A percentile compares a stretch with the other conserved stretches of the same genome.
These are phyloP conservation scores for Caenorhabditis virilis DNA, from an alignment of 2,888 invertebrate species.

Conservation along the genomic window DNA sequence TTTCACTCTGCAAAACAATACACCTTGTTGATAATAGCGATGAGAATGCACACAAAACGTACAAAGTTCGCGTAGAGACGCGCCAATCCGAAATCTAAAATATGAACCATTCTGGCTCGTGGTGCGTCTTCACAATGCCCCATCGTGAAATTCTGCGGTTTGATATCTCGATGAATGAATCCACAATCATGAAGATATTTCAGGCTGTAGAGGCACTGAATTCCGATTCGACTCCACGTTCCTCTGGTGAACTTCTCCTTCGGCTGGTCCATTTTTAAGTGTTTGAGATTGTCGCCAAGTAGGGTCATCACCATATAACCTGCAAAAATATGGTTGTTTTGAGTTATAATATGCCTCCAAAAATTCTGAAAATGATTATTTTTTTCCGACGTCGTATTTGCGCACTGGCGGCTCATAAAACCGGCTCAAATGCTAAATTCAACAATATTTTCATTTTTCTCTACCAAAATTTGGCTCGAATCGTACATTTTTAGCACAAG, in stretches of 20 bases:
- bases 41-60: too few relatives aligned
- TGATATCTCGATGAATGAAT: constrained; percentile 50
- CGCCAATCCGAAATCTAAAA: constrained; percentile 53
- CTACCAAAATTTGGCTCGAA: too few relatives aligned
- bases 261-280: constrained; percentile 25
- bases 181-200: constrained; percentile 52
- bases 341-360: too few relatives aligned
- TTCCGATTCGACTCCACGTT: constrained; percentile 54
- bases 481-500: too few relatives aligned
- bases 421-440: too few relatives aligned
- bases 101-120: constrained; percentile 34
- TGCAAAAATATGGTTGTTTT: too few relatives aligned
- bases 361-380: too few relatives aligned
- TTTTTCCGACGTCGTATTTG: too few relatives aligned
- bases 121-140: constrained; percentile 48
- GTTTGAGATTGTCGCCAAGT: constrained; percentile 53
- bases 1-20: constrained; percentile 22
- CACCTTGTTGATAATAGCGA: too few relatives aligned
- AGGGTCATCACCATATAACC: constrained; percentile 61
- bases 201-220: constrained; percentile 52
- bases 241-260: constrained; percentile 29
- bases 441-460: too few relatives aligned
- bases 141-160: constrained; percentile 57
- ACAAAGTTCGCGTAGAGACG: constrained; percentile 32
- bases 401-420: too few relatives aligned